Conservation (phyloP, 1,140 invertebrate species). For the Lasaia peninsularis region DNA sequence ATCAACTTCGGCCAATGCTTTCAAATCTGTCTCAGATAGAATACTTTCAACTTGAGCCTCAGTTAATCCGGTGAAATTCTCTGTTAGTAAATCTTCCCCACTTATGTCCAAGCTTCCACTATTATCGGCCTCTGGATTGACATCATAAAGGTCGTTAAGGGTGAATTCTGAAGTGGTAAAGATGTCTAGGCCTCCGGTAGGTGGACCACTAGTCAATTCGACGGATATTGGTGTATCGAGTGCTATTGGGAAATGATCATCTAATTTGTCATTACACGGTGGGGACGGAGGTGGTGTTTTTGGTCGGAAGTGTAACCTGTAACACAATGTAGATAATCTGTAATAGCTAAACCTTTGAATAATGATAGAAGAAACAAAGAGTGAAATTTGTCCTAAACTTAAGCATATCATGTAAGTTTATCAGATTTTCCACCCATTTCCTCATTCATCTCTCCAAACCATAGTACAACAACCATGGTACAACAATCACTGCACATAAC, state of each 20-base stretch:
- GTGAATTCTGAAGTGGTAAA: constrained; percentile 75
- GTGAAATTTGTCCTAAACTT: too few relatives aligned
- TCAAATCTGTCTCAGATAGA: constrained; percentile 50
- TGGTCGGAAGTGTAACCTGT: constrained; percentile 86
- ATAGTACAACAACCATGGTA: too few relatives aligned
- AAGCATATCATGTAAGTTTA: too few relatives aligned
- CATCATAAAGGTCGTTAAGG: constrained; percentile 59
- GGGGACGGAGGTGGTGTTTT: constrained; percentile 79
- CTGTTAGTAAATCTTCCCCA: constrained; percentile 41
- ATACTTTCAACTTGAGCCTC: constrained; percentile 58
- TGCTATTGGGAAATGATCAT: constrained; percentile 64
- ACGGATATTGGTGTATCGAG: constrained; percentile 78
- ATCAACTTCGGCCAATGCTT: constrained; percentile 41
- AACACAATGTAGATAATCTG: background rate
- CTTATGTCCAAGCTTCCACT: constrained; percentile 38
- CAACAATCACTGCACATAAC: too few relatives aligned
- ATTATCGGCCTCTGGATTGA: constrained; percentile 39
- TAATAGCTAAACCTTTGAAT: too few relatives aligned
- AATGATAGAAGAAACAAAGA: background rate
- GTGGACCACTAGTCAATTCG: constrained; percentile 64
- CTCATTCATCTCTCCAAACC: too few relatives aligned
- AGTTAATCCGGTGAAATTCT: constrained; percentile 53
- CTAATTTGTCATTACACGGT: constrained; percentile 41
- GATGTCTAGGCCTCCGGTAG: constrained; percentile 58
- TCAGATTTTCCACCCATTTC: too few relatives aligned